Conservation (phyloP, 2,797 vertebrate genomes). For the Tokudaia muenninki region DNA sequence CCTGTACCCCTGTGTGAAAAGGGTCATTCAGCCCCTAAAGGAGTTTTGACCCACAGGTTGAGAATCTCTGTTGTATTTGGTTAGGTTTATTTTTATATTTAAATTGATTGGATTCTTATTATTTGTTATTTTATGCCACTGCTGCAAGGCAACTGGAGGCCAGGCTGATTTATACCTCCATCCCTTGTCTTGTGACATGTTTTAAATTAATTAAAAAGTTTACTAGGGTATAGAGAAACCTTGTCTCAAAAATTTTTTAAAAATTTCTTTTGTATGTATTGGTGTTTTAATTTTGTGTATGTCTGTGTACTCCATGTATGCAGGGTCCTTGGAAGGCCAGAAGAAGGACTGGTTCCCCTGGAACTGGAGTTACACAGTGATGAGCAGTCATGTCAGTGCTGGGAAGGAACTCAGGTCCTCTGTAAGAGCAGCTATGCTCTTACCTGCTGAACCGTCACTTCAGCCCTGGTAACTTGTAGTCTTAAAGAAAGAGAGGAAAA, state of each 20-base stretch:
- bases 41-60: neutral
- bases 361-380: neutral
- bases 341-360: neutral
- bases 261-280: neutral
- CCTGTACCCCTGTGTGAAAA: neutral
- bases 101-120: conserved; percentile 14
- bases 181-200: neutral
- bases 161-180: neutral
- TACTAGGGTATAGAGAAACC: neutral
- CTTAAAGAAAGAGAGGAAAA: conserved; percentile 2
- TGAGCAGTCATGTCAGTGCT: neutral
- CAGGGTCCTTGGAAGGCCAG: neutral
- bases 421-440: neutral
- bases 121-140: conserved; percentile 31
- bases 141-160: neutral
- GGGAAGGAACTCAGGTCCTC: neutral
- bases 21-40: neutral
- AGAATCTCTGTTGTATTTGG: neutral
- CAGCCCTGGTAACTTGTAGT: too few species aligned
- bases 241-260: neutral
- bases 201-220: conserved; percentile 31
- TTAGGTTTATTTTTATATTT: conserved; percentile 10
- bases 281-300: neutral
- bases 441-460: neutral
- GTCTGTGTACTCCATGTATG: neutral